Evolutionary conservation across 2,113 vertebrate species (phyloP).

Genomic region (Oncorhynchus clarkii): DNA sequence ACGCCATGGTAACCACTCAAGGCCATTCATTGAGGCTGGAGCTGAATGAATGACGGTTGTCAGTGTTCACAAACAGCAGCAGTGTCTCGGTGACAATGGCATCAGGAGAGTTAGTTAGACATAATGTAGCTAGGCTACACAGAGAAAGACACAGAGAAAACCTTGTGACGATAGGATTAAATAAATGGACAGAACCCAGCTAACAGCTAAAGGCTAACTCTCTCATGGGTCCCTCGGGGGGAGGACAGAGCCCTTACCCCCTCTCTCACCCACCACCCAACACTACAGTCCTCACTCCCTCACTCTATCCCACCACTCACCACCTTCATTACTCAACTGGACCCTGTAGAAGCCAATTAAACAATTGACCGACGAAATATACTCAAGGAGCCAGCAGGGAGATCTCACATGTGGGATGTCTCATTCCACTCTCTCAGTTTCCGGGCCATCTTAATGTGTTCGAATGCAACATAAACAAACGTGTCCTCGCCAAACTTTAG

Average conservation of each 20-base stretch:
- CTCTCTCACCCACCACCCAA: not conserved
- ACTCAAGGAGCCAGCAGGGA: not conserved
- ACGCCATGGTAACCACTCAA: constrained; percentile 55
- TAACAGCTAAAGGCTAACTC: too few relatives aligned
- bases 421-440: not conserved
- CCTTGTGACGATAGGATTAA: not conserved
- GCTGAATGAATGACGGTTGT: constrained; percentile 72
- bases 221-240: too few relatives aligned
- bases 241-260: too few relatives aligned
- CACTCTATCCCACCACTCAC: too few relatives aligned
- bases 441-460: too few relatives aligned
- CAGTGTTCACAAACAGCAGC: constrained; percentile 10
- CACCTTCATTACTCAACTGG: not conserved
- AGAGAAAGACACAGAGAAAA: not conserved
- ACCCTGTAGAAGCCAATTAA: not conserved
- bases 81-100: not conserved
- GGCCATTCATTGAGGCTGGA: constrained; percentile 69
- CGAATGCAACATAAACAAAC: not conserved
- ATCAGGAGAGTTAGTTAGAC: too few relatives aligned
- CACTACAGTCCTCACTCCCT: too few relatives aligned
- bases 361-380: not conserved
- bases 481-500: not conserved
- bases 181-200: not conserved
- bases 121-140: not conserved
- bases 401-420: not conserved